Evolutionary conservation across 2,797 vertebrate species (phyloP), one percentile per base, ranked within the genome.

Genomic region (Periparus ater): DNA sequence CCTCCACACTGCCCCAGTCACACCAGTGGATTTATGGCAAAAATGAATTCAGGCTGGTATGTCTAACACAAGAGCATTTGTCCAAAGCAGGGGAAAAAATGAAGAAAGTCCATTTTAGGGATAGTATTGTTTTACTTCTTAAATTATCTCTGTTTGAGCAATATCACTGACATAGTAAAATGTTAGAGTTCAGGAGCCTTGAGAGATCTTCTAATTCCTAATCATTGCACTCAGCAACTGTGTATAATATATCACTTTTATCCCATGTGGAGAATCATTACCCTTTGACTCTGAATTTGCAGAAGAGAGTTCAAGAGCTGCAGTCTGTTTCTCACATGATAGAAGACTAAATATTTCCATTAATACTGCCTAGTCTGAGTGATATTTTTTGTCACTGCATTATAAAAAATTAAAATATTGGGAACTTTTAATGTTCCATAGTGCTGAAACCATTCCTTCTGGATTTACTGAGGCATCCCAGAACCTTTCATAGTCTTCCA

Each of bases 311-410:
- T 85, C 63, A 89, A 90, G 70, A 86, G 42, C 87, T 72, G 15
- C 30, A 42, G 67, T 66, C 79, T 91, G 58, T 74, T 89, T 89
- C 93, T 47, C 88, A 84, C 76, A 80, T 63, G 78, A 91, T 62
- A 87, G 72, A 87, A 85, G 83, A 87, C 84, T 93, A 96, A 97
- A 78, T 90, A 88, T 96, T 95, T 96, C 93, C 95, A 88, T n/a
- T 58, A 76, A 76, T 63, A 27, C 44, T 93, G 91, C 84, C 93
- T 94, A 78, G 78, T 51, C 73, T 74, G 42, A 82, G 68, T 38
- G 73, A 93, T 92, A 65, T 18, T 70, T 94, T 95, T 93, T 94
- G 91, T 95, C 87, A 61, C 25, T 89, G 66, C 17, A 17, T 63
- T 95, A 71, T 78, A 92, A 86, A 95, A 82, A 86, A 88, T 8